Evolutionary conservation across 92 coral and sea anemone genomes (phyloP).

Genomic region (Anthopleura xanthogrammica): DNA sequence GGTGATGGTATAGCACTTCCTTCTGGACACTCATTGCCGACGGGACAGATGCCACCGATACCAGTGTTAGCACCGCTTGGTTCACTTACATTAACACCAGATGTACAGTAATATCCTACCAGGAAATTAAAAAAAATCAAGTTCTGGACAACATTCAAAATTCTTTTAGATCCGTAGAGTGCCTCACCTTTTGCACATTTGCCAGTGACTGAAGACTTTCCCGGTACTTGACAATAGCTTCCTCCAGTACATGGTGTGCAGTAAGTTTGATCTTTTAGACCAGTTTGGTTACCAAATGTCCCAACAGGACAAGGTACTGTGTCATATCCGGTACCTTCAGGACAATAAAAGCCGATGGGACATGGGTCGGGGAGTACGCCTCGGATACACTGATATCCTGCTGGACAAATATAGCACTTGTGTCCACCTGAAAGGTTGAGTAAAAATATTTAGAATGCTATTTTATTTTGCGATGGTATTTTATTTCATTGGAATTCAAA

Average conservation of each 20-base stretch:
- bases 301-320: constrained; percentile 93
- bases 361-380: constrained; percentile 88
- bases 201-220: constrained; percentile 77
- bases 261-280: constrained; percentile 61
- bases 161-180: background rate
- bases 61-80: constrained; percentile 73
- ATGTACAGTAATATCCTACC: constrained; percentile 84
- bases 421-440: constrained; percentile 59
- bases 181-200: constrained; percentile 77
- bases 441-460: background rate
- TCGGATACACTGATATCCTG: constrained; percentile 84
- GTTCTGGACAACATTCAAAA: background rate
- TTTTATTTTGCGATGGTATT: too few species aligned
- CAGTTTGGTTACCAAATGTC: constrained; percentile 79
- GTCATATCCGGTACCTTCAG: constrained; percentile 82
- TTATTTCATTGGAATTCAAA: too few species aligned
- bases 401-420: constrained; percentile 86
- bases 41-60: constrained; percentile 77
- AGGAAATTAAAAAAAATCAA: background rate
- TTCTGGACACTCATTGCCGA: constrained; percentile 86
- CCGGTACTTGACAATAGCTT: constrained; percentile 77
- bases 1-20: constrained; percentile 77
- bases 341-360: constrained; percentile 97
- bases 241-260: constrained; percentile 93
- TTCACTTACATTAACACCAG: constrained; percentile 83